phyloP scores from a whole-genome alignment of 2,888 invertebrate species.

The Ophioninae sp. region DNA sequence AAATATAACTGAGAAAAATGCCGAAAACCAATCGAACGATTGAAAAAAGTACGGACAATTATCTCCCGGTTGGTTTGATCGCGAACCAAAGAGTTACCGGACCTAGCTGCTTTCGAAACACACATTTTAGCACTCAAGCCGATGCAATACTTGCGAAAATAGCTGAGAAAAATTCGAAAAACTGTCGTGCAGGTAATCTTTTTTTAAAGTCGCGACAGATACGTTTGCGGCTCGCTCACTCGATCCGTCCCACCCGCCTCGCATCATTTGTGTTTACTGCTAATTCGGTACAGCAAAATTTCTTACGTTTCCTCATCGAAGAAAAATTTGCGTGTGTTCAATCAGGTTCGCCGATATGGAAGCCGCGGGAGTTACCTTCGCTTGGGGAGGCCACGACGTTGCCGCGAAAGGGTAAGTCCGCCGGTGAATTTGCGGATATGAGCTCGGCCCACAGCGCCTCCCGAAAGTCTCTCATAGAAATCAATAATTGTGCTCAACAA shows the following conservation, averaged over 20 bases:
- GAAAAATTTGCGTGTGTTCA: slow-evolving; percentile 63
- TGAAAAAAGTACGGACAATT: neutral
- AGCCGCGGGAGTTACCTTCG: slow-evolving; percentile 92
- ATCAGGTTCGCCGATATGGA: slow-evolving; percentile 98
- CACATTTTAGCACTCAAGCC: neutral
- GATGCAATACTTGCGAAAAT: neutral
- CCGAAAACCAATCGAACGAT: neutral
- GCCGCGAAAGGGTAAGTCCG: slow-evolving; percentile 84
- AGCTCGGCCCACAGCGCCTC: slow-evolving; percentile 83
- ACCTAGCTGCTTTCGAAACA: neutral
- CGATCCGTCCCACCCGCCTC: neutral
- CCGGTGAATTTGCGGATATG: slow-evolving; percentile 81
- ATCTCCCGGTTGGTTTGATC: neutral
- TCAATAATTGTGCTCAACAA: slow-evolving; percentile 81
- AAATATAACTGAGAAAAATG: neutral
- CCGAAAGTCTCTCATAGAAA: slow-evolving; percentile 84
- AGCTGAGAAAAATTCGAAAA: neutral
- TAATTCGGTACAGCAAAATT: slow-evolving; percentile 41
- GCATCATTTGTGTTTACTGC: slow-evolving; percentile 20
- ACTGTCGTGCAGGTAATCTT: neutral
- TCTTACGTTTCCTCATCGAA: slow-evolving; percentile 41
- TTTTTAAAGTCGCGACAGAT: no score
- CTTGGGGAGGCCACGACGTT: slow-evolving; percentile 85
- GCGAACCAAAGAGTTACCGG: neutral
- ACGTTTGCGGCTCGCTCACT: no score